Evolutionary conservation across 2,113 vertebrate genomes (phyloP), one percentile per base, ranked within the genome.

Genomic region (Hucho hucho): DNA sequence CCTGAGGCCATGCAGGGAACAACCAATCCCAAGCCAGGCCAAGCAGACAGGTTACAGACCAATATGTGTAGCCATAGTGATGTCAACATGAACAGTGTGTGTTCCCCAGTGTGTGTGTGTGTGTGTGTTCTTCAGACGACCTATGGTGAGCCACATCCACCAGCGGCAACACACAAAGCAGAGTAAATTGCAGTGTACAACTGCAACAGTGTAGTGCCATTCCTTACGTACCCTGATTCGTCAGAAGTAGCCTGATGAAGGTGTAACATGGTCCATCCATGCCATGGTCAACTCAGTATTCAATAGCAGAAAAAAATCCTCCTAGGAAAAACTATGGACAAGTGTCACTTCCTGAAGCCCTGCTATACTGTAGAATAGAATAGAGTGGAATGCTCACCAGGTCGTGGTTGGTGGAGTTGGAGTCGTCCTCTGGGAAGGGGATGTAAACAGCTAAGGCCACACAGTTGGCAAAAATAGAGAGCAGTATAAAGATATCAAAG

Each of bases 391-490:
- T 84, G 96, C 97, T 97, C 92, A 99, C 98, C 96, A 99, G 96
- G 89, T 99, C 96, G 92, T 98, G 97, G 93, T 99, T 99, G 86
- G 95, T 99, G 91, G 95, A 97, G 91, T 99, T 99, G 91, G 98
- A 99, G 95, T 99, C 98, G 81, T 99, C 98, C 95, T 97, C 97
- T 76, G 98, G 97, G 88, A 99, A 99, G 81, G 98, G 98, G 92
- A 98, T 97, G 93, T 98, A 99, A 94, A 99, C 94, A 95, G 98
- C 98, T 98, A 99, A 98, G 96, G 98, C 98, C 96, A 99, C 97
- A 92, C 98, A 99, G 95, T 99, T 99, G 94, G 97, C 98, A 97
- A 99, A 99, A 94, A 99, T 99, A 91, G 97, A 96, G 90, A 99
- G 89, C 84, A 99, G 92, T 97, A 99, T 99, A 96, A 99, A 99